Base-by-base conservation (phyloP, 2,797 vertebrate species). In the Cuculus canorus region DNA sequence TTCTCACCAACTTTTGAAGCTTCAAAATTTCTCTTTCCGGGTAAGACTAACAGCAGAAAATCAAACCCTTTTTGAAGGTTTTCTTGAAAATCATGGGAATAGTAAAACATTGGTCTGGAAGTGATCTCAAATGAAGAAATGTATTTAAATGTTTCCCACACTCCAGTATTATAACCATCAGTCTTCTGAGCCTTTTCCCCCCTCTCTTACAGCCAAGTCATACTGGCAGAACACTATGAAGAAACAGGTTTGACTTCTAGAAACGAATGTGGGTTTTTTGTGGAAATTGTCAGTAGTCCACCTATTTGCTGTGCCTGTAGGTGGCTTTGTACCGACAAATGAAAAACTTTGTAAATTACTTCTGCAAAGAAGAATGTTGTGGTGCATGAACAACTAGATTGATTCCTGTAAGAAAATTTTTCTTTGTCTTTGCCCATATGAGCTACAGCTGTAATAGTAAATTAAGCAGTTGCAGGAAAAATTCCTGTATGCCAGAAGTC, bases 191-290 rank as follows among this genome's bases (percentile, higher is more conserved):
- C 32, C 39, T 8, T 41, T 85, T 88, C 57, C 33, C 2, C 3
- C 65, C 45, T 73, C 32, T 69, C 54, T 71, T 57, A 41, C 41
- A 92, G 79, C 85, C 61, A 86, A 88, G 21, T 65, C 33, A 30
- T 77, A 86, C 33, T 75, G 21, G 37, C 61, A 83, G n/a, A 71
- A 63, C 37, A 56, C 64, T 66, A 28, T 28, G 11, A 84, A n/a
- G 27, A 95, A 94, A 82, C 21, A 72, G 16, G 65, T 72, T 53
- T 72, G 71, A 82, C n/a, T 94, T 80, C 30, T 56, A 95, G 56
- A 86, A 94, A 64, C n/a, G 7, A 63, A 3, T 33, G 41, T 35
- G n/a, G n/a, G 10, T 53, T 63, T 79, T 86, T 88, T 85, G 25
- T n/a, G 76, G 60, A 84, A 84, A 33, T 16, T 84, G 45, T 27